Evolutionary conservation across 1,140 invertebrate species (phyloP).

Genomic region (Catajapyx aquilonaris): DNA sequence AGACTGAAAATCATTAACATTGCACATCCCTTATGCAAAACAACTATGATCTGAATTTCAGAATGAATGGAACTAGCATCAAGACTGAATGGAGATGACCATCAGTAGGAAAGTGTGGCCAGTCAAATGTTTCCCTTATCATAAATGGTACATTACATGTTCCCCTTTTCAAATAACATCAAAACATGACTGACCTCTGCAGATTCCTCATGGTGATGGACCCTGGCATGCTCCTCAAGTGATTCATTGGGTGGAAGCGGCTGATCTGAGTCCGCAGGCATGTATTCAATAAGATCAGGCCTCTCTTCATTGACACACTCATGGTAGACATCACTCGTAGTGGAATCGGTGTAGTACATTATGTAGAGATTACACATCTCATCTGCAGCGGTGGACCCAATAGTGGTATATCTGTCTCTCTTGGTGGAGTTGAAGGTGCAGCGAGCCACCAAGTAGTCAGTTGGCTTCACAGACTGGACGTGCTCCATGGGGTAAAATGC

Average conservation of each 20-base stretch:
- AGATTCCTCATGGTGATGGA: no score
- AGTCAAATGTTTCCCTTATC: no score
- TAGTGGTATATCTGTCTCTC: conserved; percentile 13
- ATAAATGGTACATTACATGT: no score
- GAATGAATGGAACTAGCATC: no score
- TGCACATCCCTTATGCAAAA: no score
- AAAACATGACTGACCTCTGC: no score
- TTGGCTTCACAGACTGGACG: conserved; percentile 13
- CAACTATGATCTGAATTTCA: no score
- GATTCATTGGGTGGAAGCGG: conserved; percentile 23
- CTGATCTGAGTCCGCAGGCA: conserved; percentile 19
- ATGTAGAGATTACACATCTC: conserved; percentile 52
- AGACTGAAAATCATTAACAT: no score
- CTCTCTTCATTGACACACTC: conserved; percentile 10
- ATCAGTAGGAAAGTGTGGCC: no score
- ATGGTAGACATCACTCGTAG: conserved; percentile 7
- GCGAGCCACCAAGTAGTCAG: conserved; percentile 19
- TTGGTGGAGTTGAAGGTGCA: conserved; percentile 21
- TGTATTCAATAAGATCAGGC: conserved; percentile 7
- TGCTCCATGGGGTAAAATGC: conserved; percentile 23
- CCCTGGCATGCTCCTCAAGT: conserved; percentile 23
- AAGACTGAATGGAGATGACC: no score
- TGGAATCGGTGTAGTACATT: conserved; percentile 33
- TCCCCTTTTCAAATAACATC: no score
- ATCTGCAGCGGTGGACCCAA: conserved; percentile 30